Conservation (phyloP, 2,113 vertebrate species). For the Cyanoderma ruficeps region DNA sequence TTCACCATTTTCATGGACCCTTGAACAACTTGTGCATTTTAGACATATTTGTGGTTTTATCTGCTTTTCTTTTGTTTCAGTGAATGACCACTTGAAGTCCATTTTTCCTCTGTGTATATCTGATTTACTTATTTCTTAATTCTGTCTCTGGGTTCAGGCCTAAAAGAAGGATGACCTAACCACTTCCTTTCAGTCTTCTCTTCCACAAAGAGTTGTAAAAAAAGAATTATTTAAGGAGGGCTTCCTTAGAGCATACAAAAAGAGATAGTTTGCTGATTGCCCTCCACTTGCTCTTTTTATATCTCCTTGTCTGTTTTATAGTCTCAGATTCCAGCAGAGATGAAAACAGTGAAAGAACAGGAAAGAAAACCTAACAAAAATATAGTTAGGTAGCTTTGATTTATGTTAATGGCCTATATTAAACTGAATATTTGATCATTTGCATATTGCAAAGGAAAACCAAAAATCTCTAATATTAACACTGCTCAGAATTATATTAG, state of each 20-base stretch:
- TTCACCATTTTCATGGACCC: not conserved
- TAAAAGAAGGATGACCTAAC: not conserved
- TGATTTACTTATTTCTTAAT: not conserved
- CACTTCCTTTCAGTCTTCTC: not conserved
- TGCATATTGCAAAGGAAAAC: not conserved
- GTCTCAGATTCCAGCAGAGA: not conserved
- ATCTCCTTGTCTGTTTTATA: not conserved
- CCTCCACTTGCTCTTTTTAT: not conserved
- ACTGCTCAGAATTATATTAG: not conserved
- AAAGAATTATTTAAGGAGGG: not conserved
- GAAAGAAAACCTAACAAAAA: not conserved
- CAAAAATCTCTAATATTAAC: not conserved
- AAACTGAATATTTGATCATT: not conserved
- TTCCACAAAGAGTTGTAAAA: not conserved
- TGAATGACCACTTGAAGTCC: not conserved
- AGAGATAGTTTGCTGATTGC: not conserved
- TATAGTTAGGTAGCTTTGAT: not conserved
- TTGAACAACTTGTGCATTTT: not conserved
- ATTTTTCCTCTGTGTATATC: not conserved
- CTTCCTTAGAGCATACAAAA: not conserved
- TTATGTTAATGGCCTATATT: not conserved
- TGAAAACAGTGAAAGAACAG: not conserved
- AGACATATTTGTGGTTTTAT: not conserved
- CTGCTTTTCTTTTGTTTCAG: not conserved
- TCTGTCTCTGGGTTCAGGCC: not conserved